Percentiles rank a stretch among this genome's conserved stretches.
phyloP scores from a whole-genome alignment of 2,797 vertebrate species.

The Anolis apletophallus region DNA sequence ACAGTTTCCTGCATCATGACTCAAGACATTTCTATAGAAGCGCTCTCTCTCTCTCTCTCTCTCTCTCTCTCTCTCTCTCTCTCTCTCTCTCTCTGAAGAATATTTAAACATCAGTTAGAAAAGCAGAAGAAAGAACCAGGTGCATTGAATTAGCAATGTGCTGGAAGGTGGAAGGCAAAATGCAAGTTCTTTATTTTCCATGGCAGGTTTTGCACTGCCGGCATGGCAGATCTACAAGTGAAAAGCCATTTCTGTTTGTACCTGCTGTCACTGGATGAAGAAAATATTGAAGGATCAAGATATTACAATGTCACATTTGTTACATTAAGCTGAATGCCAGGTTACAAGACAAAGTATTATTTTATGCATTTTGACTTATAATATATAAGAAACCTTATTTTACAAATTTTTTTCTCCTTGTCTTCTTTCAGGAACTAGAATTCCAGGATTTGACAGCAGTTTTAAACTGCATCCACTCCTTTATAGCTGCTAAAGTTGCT shows the following conservation, averaged over 20 bases:
- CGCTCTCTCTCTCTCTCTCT: no score
- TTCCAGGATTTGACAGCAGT: slow-evolving; percentile 91
- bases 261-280: not conserved
- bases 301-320: not conserved
- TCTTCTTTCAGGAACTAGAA: slow-evolving; percentile 87
- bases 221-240: not conserved
- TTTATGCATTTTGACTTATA: slow-evolving; percentile 27
- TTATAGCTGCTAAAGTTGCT: slow-evolving; percentile 95
- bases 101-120: no score
- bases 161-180: not conserved
- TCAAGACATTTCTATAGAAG: no score
- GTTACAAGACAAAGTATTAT: slow-evolving; percentile 7
- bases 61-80: no score
- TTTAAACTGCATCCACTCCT: slow-evolving; percentile 93
- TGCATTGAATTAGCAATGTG: not conserved
- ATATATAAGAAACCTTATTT: slow-evolving; percentile 21
- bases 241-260: not conserved
- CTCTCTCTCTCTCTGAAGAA: no score
- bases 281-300: not conserved
- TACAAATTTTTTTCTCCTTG: slow-evolving; percentile 38
- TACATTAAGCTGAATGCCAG: not conserved
- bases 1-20: no score
- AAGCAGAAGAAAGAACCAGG: not conserved
- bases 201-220: not conserved
- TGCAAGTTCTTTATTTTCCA: not conserved